Evolutionary conservation across 2,797 vertebrate species (phyloP).

Genomic region (Sternotherus odoratus): DNA sequence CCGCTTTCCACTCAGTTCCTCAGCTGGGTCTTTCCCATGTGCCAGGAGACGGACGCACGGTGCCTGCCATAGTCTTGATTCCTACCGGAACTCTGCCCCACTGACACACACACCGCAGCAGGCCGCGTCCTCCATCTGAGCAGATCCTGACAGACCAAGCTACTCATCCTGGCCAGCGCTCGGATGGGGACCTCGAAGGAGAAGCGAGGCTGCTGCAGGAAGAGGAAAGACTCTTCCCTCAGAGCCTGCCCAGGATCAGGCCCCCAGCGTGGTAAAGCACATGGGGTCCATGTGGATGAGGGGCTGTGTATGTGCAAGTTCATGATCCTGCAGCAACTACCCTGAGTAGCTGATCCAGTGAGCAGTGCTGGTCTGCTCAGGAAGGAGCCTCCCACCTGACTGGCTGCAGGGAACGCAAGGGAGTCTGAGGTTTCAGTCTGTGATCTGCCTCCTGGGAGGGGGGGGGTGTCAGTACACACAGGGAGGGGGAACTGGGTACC

Average conservation of each 20-base stretch:
- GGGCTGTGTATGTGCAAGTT: neutral
- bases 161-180: neutral
- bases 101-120: too few relatives aligned
- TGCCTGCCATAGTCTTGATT: neutral
- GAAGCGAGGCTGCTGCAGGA: neutral
- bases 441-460: neutral
- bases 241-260: fast-evolving
- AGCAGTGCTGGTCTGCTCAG: neutral
- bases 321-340: neutral
- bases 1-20: fast-evolving
- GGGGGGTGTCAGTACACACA: neutral
- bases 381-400: neutral
- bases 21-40: neutral
- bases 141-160: neutral
- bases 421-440: neutral
- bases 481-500: constrained; percentile 68
- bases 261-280: neutral
- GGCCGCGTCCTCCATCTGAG: neutral
- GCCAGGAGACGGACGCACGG: neutral
- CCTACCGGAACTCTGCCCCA: too few relatives aligned
- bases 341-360: fast-evolving
- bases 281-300: neutral
- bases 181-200: neutral
- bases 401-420: neutral
- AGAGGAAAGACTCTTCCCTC: neutral